Percentiles rank a stretch among this genome's conserved stretches.
Conservation (phyloP, 2,797 vertebrate species). For the Sitta carolinensis region DNA sequence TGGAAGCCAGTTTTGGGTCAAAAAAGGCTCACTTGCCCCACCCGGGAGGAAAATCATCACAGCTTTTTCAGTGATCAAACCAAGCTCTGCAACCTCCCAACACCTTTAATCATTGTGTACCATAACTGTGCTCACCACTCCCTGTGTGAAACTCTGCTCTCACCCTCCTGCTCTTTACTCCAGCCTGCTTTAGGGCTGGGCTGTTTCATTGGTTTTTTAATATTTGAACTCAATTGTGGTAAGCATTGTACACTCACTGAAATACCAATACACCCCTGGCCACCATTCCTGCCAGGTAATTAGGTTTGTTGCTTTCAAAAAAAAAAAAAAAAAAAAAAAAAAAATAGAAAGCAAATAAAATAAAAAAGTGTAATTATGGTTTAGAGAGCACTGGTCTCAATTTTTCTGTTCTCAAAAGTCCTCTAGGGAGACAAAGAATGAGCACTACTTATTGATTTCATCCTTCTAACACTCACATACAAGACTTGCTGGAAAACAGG, state of each 20-base stretch:
- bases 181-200: background rate
- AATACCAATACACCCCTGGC: constrained; percentile 30
- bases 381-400: constrained; percentile 43
- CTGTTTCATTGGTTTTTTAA: background rate
- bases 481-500: constrained; percentile 37
- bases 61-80: background rate
- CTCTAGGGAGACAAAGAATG: constrained; percentile 56
- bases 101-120: background rate
- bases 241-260: background rate
- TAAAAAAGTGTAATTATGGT: constrained; percentile 44
- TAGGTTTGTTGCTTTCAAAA: constrained; percentile 42
- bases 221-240: background rate
- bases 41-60: background rate
- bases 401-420: constrained; percentile 47
- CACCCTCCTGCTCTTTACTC: background rate
- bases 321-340: background rate
- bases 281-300: constrained; percentile 40
- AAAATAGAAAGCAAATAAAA: constrained; percentile 8
- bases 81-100: background rate
- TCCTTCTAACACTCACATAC: background rate
- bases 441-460: constrained; percentile 61
- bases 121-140: background rate
- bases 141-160: background rate
- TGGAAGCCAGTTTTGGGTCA: background rate
- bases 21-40: background rate